Base-by-base conservation (phyloP, 2,888 invertebrate genomes). In the Chrysolina oricalcia region DNA sequence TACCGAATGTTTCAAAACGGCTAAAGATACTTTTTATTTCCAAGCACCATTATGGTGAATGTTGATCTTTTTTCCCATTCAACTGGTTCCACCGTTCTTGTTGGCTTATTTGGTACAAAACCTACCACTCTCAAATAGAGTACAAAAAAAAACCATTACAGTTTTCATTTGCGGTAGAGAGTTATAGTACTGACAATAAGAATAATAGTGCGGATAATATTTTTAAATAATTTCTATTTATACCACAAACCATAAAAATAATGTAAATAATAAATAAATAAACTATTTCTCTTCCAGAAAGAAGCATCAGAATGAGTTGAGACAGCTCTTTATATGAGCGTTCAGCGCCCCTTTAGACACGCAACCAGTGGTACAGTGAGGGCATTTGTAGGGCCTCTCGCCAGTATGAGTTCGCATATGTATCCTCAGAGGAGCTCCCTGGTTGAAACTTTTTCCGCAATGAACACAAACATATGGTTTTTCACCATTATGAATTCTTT, bases 341-440 rank as follows among this genome's bases (percentile, higher is more conserved):
- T 91, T 90, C 69, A 92, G 89, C 81, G 91, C 89, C 5, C 91
- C 91, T 85, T 91, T 91, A 73, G 92, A 91, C 69, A 92, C 91
- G 87, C 92, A 92, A 19, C 91, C 92, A 79, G 90, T 90, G 2
- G 89, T 89, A 86, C 92, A 92, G 81, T 91, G 87, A 75, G 85
- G 88, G 85, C 92, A 92, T 77, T 87, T 87, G 87, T 92, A 92
- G 0, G 92, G 92, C 76, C 91, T 88, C 81, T 91, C 91, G 59
- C 92, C 92, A 77, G 91, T 91, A 88, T 92, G 92, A 85, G 90
- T 91, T 86, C 92, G 88, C 85, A 91, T 90, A 86, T 93, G 92
- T 76, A 92, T 91, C 81, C 91, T 90, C 73, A 92, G 89, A 59
- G 92, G 92, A 77, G 91, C 91, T 8, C 91, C 89, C 87, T 92